phyloP scores from a whole-genome alignment of 2,113 vertebrate species.

The Formicarius rufipectus region DNA sequence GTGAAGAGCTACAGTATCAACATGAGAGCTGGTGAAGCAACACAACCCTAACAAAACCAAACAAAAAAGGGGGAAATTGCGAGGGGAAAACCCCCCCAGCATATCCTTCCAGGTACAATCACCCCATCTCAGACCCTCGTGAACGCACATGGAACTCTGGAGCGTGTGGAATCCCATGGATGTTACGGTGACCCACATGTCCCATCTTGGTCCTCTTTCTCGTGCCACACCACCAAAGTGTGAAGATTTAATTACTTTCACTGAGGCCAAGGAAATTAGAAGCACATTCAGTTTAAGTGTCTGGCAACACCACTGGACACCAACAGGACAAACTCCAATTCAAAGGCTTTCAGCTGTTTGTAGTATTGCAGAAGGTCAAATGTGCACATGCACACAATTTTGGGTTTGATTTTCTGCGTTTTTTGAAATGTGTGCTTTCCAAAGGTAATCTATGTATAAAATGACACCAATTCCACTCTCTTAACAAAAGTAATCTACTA shows the following conservation, averaged over 20 bases:
- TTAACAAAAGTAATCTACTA: background rate
- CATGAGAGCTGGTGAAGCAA: conserved; percentile 63
- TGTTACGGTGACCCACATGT: background rate
- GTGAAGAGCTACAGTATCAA: conserved; percentile 52
- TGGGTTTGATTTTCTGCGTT: background rate
- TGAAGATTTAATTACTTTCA: background rate
- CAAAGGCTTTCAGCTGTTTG: background rate
- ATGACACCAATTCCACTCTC: background rate
- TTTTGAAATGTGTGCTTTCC: background rate
- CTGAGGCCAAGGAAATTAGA: background rate
- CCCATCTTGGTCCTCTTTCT: background rate
- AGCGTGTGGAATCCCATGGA: background rate
- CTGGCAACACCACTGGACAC: background rate
- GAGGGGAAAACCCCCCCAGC: background rate
- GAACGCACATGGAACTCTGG: conserved; percentile 14
- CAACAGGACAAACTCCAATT: background rate
- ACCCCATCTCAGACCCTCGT: conserved; percentile 40
- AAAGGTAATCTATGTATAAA: background rate
- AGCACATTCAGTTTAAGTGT: background rate
- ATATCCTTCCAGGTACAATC: conserved; percentile 36
- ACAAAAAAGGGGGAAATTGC: background rate
- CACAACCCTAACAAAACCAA: conserved; percentile 33
- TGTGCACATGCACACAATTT: background rate
- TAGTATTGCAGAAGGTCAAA: background rate
- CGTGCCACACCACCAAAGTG: conserved; percentile 46